Base-by-base conservation (phyloP, 2,113 vertebrate species). In the Notarius quadriscutis region DNA sequence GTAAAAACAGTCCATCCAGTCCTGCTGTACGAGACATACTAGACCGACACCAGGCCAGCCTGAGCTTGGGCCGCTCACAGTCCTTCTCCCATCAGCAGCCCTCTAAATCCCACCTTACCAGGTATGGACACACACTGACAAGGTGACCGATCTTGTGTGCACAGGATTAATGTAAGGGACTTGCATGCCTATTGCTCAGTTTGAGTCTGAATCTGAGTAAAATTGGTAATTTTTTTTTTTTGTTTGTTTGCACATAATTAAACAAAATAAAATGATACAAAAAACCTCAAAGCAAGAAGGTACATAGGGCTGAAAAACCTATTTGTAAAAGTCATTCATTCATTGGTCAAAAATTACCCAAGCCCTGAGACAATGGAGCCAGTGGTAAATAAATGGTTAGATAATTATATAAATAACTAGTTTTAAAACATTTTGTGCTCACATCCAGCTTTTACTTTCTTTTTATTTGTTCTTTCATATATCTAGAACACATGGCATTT, bases 11-110 rank as follows among this genome's bases (percentile, higher is more conserved):
- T 87, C 98, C 98, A 0, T 95, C 97, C 89, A 97, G 97, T 92
- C 97, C 97, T 0, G 97, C 97, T 0, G 94, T 98, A 9, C 91
- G 97, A 41, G 97, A 98, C 87, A 94, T 99, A 74, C 93, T 94
- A 89, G 94, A 95, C 81, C 84, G 90, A 25, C 95, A 96, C 90
- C 95, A 96, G 90, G 95, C 95, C 7, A 97, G 96, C 75, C 93
- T 95, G 62, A 95, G 94, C n/a, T 93, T 98, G 90, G 97, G 97
- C 22, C 95, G 97, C 2, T 98, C 97, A 0, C 97, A 98, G 95
- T 97, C 97, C 89, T 98, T 98, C 93, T 98, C 97, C 57, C 97
- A 99, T 93, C 97, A 98, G 90, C 97, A 98, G 93, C 97, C 97
- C 0, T 95, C 97, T 4, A 95, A 97, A 0, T 97, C 97, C 8